Evolutionary conservation across 2,797 vertebrate species (phyloP).

Genomic region (Glyptemys insculpta): DNA sequence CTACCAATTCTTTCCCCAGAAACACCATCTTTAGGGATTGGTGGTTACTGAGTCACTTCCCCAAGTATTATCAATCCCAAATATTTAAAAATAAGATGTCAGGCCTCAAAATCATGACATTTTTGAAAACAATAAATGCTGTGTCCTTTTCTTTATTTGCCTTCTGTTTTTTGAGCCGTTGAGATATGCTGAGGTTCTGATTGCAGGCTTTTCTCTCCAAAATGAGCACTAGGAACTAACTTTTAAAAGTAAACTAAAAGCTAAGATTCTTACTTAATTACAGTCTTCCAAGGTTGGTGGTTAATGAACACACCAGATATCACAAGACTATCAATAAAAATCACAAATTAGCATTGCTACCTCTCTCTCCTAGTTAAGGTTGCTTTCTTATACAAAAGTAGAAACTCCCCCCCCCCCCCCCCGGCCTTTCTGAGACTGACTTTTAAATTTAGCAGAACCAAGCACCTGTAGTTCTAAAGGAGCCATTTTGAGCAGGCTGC

Average conservation of each 20-base stretch:
- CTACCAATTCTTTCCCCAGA: not conserved
- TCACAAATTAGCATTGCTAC: not conserved
- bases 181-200: not conserved
- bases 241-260: not conserved
- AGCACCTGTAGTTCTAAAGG: not conserved
- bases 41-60: no score
- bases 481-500: fast-evolving
- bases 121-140: not conserved
- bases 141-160: not conserved
- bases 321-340: not conserved
- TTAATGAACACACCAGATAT: not conserved
- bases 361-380: not conserved
- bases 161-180: not conserved
- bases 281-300: not conserved
- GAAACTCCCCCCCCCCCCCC: no score
- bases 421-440: not conserved
- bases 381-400: not conserved
- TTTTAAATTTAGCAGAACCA: not conserved
- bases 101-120: not conserved
- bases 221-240: not conserved
- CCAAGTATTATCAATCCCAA: not conserved
- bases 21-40: not conserved
- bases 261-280: not conserved
- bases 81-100: not conserved
- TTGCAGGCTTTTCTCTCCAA: not conserved